These are phyloP conservation scores for Genyomyrus donnyi DNA, from an alignment of 2,113 vertebrate genomes.

Conservation along the genomic window DNA sequence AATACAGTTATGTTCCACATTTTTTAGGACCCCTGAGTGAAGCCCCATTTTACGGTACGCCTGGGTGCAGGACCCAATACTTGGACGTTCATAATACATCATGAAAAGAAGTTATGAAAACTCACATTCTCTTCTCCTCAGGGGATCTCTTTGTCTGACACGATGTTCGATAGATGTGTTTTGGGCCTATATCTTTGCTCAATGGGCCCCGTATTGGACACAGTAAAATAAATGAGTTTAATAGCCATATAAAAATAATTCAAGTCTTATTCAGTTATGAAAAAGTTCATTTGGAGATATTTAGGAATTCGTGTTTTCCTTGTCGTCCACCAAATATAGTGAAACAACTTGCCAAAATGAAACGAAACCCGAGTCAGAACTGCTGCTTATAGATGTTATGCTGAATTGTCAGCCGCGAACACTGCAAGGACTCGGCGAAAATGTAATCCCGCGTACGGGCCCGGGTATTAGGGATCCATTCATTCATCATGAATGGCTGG, in stretches of 20 bases:
- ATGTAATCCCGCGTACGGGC: not conserved
- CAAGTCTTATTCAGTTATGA: not conserved
- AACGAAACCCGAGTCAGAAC: not conserved
- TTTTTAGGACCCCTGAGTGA: not conserved
- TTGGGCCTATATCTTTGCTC: not conserved
- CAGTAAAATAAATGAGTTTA: not conserved
- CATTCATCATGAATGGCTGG: not conserved
- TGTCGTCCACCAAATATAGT: not conserved
- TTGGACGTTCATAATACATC: not conserved
- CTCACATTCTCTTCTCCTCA: not conserved
- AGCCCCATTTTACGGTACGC: not conserved
- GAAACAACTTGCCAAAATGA: not conserved
- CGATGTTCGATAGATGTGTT: not conserved
- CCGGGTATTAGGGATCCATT: not conserved
- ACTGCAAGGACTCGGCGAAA: not conserved
- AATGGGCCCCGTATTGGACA: not conserved
- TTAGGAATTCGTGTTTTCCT: not conserved
- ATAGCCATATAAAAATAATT: not conserved
- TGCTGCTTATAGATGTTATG: not conserved
- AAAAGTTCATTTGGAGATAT: not conserved
- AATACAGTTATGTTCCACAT: not conserved
- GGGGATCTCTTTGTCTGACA: not conserved
- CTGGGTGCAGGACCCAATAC: not conserved
- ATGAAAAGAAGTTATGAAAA: not conserved
- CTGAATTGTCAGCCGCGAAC: not conserved